Percentiles rank a stretch among this genome's conserved stretches.
phyloP scores from a whole-genome alignment of 64 coral and sea anemone species.

The Exaiptasia diaphana region DNA sequence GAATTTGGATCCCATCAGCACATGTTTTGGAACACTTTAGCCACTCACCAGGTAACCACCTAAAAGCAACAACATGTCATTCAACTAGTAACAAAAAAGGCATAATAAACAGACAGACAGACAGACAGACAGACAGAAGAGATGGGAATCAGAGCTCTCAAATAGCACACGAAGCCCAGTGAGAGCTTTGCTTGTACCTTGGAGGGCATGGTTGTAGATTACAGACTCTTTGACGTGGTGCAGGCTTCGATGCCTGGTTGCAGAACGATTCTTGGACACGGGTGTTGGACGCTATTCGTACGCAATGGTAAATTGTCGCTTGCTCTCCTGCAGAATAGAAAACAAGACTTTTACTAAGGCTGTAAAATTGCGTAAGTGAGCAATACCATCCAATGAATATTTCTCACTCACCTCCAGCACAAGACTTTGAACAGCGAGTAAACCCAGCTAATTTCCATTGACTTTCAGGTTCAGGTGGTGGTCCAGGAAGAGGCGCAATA shows the following conservation, averaged over 20 bases:
- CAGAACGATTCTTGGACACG: conserved; percentile 54
- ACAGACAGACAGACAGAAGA: no score
- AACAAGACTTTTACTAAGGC: not conserved
- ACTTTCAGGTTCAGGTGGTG: not conserved
- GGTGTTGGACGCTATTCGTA: conserved; percentile 20
- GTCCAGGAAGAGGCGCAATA: not conserved
- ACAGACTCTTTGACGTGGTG: conserved; percentile 63
- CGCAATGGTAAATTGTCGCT: conserved; percentile 54
- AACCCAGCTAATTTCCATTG: conserved; percentile 67
- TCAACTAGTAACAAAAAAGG: no score
- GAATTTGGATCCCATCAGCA: conserved; percentile 71
- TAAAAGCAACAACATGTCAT: conserved; percentile 27
- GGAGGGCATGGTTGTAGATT: conserved; percentile 85
- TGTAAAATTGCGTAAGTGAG: not conserved
- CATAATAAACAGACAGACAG: no score
- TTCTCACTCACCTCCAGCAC: conserved; percentile 76
- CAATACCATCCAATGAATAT: not conserved
- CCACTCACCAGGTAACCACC: conserved; percentile 83
- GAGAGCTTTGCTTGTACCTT: no score
- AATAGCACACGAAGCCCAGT: no score
- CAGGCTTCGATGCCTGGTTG: conserved; percentile 3
- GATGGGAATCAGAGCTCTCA: no score
- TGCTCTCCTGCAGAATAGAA: conserved; percentile 23
- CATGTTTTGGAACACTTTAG: conserved; percentile 74
- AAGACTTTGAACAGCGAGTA: conserved; percentile 77